These are phyloP conservation scores for Drosophila arawakana DNA, from an alignment of 1,140 invertebrate species.

Conservation along the genomic window DNA sequence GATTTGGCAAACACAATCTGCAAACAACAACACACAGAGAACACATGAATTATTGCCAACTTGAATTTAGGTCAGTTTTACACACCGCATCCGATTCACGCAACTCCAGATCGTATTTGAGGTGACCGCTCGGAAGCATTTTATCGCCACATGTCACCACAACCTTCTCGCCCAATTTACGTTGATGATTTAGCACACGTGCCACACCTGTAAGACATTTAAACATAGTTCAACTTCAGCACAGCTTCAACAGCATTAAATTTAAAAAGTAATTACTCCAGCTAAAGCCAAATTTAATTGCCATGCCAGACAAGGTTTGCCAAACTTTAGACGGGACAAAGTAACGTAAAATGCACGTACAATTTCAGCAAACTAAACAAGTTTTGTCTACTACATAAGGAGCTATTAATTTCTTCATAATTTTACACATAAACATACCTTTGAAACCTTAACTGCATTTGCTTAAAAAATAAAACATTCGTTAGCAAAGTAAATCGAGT, in stretches of 20 bases:
- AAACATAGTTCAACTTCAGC: not conserved
- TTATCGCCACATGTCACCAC: constrained; percentile 72
- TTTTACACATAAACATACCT: no score
- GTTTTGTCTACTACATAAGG: no score
- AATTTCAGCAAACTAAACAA: not conserved
- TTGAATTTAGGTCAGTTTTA: not conserved
- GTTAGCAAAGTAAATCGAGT: not conserved
- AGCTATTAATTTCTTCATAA: no score
- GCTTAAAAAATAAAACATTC: no score
- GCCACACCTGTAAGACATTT: constrained; percentile 60
- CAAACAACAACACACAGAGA: constrained; percentile 10
- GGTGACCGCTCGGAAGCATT: constrained; percentile 53
- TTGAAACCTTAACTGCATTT: no score
- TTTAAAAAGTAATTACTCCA: constrained; percentile 15
- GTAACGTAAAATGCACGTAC: not conserved
- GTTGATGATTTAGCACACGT: constrained; percentile 61
- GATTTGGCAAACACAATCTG: constrained; percentile 80
- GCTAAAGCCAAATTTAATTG: constrained; percentile 11
- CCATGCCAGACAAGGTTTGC: not conserved
- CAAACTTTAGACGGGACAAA: not conserved
- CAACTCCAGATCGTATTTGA: constrained; percentile 82
- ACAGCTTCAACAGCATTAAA: constrained; percentile 9
- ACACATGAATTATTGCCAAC: constrained; percentile 31
- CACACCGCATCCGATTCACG: constrained; percentile 80
- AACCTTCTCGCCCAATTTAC: constrained; percentile 76